These are phyloP conservation scores for Diarsia rubi DNA, from an alignment of 2,888 invertebrate species.

Conservation along the genomic window DNA sequence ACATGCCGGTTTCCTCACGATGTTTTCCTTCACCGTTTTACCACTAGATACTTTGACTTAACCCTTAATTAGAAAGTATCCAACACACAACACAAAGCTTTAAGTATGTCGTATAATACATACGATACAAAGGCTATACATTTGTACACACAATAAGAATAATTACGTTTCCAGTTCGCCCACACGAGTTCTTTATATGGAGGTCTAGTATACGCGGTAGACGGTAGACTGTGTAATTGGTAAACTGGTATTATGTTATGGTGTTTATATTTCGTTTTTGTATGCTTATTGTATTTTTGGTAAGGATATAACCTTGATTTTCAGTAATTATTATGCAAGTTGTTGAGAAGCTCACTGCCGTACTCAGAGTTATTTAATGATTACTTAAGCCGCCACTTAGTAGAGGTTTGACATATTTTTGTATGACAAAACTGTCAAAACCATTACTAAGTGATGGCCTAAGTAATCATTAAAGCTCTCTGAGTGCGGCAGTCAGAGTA, in stretches of 20 bases:
- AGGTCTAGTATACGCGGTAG: constrained; percentile 40
- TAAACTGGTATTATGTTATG: constrained; percentile 25
- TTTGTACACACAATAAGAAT: constrained; percentile 47
- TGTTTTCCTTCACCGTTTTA: too few relatives aligned
- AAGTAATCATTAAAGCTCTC: too few relatives aligned
- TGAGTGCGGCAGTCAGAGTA: too few relatives aligned
- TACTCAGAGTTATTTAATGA: too few relatives aligned
- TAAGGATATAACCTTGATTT: too few relatives aligned
- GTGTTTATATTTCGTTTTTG: constrained; percentile 11
- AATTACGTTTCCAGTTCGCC: constrained; percentile 55
- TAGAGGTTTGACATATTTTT: too few relatives aligned
- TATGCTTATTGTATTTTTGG: neutral
- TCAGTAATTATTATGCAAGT: neutral
- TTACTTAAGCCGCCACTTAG: too few relatives aligned
- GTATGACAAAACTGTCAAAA: too few relatives aligned
- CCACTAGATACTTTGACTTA: neutral
- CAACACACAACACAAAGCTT: constrained; percentile 10
- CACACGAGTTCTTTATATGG: constrained; percentile 49
- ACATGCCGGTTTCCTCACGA: too few relatives aligned
- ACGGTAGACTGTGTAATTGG: constrained; percentile 27
- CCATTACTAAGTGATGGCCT: too few relatives aligned
- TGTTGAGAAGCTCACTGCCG: too few relatives aligned
- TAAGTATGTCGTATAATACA: constrained; percentile 40
- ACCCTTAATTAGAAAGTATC: constrained; percentile 51
- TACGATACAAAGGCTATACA: constrained; percentile 52